A percentile compares a stretch with the other conserved stretches of the same genome.
Conservation (phyloP, 2,888 invertebrate genomes). For the Mesoligia furuncula region DNA sequence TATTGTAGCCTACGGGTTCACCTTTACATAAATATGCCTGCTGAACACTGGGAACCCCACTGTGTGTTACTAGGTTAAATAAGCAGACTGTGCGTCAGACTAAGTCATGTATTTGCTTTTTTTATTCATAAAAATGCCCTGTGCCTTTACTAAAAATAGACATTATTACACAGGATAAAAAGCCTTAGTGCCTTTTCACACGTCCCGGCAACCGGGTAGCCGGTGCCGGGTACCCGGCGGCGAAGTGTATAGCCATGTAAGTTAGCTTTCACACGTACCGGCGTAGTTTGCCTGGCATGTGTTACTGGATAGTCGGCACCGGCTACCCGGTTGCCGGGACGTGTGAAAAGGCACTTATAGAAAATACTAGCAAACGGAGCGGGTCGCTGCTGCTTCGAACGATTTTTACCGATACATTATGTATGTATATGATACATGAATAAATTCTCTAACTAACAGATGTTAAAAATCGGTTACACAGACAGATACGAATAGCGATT, state of each 20-base stretch:
- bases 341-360: neutral
- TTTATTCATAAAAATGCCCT: neutral
- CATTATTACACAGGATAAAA: neutral
- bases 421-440: no score
- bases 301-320: no score
- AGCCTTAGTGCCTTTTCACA: neutral
- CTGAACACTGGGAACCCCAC: neutral
- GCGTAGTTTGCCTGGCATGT: no score
- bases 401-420: no score
- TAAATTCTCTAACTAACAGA: neutral
- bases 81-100: conserved; percentile 7
- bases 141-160: neutral
- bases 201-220: no score
- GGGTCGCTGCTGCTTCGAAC: neutral
- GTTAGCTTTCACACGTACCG: no score
- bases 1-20: conserved; percentile 4
- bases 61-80: neutral
- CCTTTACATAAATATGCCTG: neutral
- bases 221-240: no score
- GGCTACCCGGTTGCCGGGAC: no score
- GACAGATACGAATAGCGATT: neutral
- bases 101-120: neutral
- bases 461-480: neutral
- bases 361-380: neutral
- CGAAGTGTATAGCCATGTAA: no score